These are phyloP conservation scores for Vollenhovia emeryi DNA, from an alignment of 1,140 invertebrate species.

Conservation along the genomic window DNA sequence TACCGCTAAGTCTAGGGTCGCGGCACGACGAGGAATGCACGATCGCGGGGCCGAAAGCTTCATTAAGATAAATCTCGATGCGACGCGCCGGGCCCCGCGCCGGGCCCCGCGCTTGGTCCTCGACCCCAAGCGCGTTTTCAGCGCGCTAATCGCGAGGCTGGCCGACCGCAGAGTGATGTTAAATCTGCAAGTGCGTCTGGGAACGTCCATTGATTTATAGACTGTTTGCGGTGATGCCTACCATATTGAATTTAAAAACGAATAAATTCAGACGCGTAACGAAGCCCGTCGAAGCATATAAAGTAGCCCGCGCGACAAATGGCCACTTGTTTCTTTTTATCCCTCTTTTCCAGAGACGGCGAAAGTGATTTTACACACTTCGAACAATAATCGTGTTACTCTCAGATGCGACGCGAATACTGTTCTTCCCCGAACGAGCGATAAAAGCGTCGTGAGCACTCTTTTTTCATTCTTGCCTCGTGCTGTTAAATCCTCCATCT, in stretches of 20 bases:
- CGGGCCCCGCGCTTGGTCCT: neutral
- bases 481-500: neutral
- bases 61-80: conserved; percentile 63
- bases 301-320: conserved; percentile 14
- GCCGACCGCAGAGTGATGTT: conserved; percentile 58
- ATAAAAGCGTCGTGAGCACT: neutral
- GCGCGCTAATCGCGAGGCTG: conserved; percentile 37
- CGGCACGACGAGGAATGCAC: conserved; percentile 8
- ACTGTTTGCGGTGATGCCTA: conserved; percentile 58
- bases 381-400: neutral
- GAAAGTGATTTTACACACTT: neutral
- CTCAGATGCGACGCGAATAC: neutral
- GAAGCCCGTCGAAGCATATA: conserved; percentile 45
- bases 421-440: neutral
- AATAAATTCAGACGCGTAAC: conserved; percentile 50
- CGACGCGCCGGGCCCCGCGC: neutral
- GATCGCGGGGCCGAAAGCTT: conserved; percentile 41
- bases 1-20: conserved; percentile 31
- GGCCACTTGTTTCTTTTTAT: neutral
- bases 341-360: neutral
- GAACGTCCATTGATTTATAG: conserved; percentile 63
- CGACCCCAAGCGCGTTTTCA: conserved; percentile 30
- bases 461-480: neutral
- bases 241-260: conserved; percentile 58
- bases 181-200: conserved; percentile 56